Percentiles rank a stretch among this genome's conserved stretches.
Evolutionary conservation across 2,888 invertebrate genomes (phyloP).

Genomic region (Dynastes tityus): DNA sequence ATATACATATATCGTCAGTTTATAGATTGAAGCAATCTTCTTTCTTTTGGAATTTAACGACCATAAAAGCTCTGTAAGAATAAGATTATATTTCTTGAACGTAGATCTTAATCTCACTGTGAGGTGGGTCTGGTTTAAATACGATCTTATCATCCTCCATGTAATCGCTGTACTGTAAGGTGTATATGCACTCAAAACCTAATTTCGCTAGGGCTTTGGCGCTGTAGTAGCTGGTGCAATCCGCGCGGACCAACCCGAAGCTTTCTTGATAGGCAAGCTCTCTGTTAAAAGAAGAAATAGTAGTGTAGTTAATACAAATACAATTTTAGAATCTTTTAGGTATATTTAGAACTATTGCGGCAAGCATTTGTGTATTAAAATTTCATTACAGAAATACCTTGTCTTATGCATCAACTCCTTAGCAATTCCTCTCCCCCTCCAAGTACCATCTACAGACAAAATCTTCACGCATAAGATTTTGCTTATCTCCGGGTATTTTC

Average conservation of each 20-base stretch:
- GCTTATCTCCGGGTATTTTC: constrained; percentile 73
- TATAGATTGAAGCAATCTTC: constrained; percentile 5
- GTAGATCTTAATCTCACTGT: constrained; percentile 64
- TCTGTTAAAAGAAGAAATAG: constrained; percentile 70
- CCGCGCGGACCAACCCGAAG: constrained; percentile 77
- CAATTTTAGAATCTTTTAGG: too few relatives aligned
- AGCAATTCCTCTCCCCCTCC: constrained; percentile 80
- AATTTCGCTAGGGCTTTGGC: constrained; percentile 81
- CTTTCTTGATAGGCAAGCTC: constrained; percentile 73
- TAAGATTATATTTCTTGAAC: constrained; percentile 57
- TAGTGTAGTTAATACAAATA: background rate
- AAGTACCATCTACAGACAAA: constrained; percentile 78
- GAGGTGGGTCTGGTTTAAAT: constrained; percentile 75
- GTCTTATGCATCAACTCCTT: constrained; percentile 76
- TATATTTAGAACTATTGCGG: too few relatives aligned
- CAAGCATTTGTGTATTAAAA: too few relatives aligned
- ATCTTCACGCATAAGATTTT: constrained; percentile 77
- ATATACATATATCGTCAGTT: constrained; percentile 26
- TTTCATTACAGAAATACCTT: constrained; percentile 69
- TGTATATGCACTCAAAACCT: constrained; percentile 81
- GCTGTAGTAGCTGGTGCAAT: constrained; percentile 85
- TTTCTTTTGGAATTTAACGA: too few relatives aligned
- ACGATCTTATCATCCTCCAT: constrained; percentile 76
- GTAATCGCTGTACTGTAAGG: constrained; percentile 79
- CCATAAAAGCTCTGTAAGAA: background rate